Evolutionary conservation across 2,888 invertebrate genomes (phyloP).

Genomic region (Agelastica alni): DNA sequence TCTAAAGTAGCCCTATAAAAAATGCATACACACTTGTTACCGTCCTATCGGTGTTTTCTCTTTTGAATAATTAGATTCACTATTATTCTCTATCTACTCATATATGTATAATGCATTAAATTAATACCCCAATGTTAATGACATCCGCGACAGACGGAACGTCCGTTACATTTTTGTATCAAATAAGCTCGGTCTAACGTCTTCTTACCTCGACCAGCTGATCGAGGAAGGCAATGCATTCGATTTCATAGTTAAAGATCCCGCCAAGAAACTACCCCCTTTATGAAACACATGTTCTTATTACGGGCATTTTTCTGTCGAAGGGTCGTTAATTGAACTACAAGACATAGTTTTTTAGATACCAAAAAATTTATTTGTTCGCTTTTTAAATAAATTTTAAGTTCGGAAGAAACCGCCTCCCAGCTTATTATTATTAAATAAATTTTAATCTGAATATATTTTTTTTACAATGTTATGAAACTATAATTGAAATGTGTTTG

Average conservation of each 20-base stretch:
- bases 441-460: too few relatives aligned
- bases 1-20: too few relatives aligned
- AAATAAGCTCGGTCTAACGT: conserved; percentile 34
- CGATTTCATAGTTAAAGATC: conserved; percentile 33
- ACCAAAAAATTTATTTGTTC: too few relatives aligned
- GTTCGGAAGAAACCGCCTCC: too few relatives aligned
- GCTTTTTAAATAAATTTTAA: too few relatives aligned
- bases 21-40: background rate
- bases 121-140: conserved; percentile 42
- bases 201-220: conserved; percentile 40
- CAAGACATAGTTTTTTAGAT: too few relatives aligned
- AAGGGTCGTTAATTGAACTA: conserved; percentile 11
- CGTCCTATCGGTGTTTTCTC: background rate
- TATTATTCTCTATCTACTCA: conserved; percentile 8
- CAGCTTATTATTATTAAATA: too few relatives aligned
- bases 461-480: too few relatives aligned
- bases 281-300: conserved; percentile 37
- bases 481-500: too few relatives aligned
- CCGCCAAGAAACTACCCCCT: conserved; percentile 43
- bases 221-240: conserved; percentile 25
- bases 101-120: conserved; percentile 15
- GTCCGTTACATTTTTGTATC: conserved; percentile 36
- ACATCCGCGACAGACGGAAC: conserved; percentile 45
- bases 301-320: conserved; percentile 25
- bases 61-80: conserved; percentile 9